A percentile compares a stretch with the other conserved stretches of the same genome.
Conservation (phyloP, 2,113 vertebrate species). For the Tragelaphus strepsiceros region DNA sequence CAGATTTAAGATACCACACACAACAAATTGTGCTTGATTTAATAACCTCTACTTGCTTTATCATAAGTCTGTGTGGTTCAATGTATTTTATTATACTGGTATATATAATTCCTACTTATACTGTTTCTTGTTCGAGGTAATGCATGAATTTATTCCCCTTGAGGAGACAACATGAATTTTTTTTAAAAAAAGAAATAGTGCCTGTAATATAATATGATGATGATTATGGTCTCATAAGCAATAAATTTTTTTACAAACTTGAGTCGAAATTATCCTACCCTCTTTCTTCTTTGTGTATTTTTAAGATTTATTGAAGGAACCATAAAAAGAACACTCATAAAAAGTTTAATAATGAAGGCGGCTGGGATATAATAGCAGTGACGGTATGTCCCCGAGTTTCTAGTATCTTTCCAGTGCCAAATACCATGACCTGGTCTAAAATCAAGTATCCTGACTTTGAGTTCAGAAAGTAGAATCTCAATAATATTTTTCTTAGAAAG, state of each 20-base stretch:
- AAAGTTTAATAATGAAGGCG: conserved; percentile 23
- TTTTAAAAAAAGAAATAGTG: conserved; percentile 42
- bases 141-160: conserved; percentile 66
- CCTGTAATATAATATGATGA: conserved; percentile 71
- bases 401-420: background rate
- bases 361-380: background rate
- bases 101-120: conserved; percentile 53
- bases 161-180: conserved; percentile 62
- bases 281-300: conserved; percentile 67
- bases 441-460: background rate
- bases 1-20: conserved; percentile 22
- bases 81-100: conserved; percentile 71
- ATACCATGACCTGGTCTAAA: background rate
- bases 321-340: conserved; percentile 44
- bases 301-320: conserved; percentile 52
- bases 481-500: background rate
- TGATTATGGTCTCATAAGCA: conserved; percentile 73
- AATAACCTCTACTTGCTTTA: conserved; percentile 60
- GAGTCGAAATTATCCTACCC: conserved; percentile 65
- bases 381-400: background rate
- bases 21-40: conserved; percentile 57
- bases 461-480: background rate
- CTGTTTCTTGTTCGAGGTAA: conserved; percentile 68
- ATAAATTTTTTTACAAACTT: conserved; percentile 74
- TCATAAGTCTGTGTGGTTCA: conserved; percentile 59